Base-by-base conservation (phyloP, 30 jellyfish, hydroid and myxozoan genomes). In the Pelagia noctiluca region DNA sequence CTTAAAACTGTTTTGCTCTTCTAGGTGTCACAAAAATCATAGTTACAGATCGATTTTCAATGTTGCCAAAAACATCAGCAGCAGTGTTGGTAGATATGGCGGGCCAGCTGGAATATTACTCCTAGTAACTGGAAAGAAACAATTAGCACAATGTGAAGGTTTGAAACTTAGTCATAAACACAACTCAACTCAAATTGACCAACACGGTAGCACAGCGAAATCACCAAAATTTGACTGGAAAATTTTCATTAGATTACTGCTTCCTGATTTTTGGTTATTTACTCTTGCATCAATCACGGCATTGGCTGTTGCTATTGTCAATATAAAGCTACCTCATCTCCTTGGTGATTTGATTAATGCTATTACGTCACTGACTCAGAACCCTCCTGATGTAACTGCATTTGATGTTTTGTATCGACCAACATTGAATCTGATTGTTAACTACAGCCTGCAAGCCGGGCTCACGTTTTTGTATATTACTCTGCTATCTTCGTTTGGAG, bases 401-500 rank as follows among this genome's bases (percentile, higher is more conserved):
- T 76, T 88, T 63, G 84, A 64, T 50, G 91, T 70, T 23, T 77
- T 94, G 49, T 88, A 88, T 65, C 71, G 37, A 3, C 99, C 99
- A n/a, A 83, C 97, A 11, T 37, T 89, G 26, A 78, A 73, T 32
- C 68, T 94, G 61, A 78, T 94, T 7, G 0, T 82, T 18, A 88
- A 88, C 71, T 94, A 85, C 63, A 69, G 89, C 25, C 42, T 84
- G 85, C 99, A 94, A 65, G 83, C 99, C 22, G 80, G 91, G 12
- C 49, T 94, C 29, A 94, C 99, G 8, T 46, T 87, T 50, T 50
- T 85, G 3, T 94, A 94, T 66, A 87, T 94, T 28, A 80, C 99
- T 16, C 42, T 84, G 47, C 75, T 94, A 85, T 94, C 99, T 1
- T 87, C 97, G 30, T 94, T 94, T 75, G 99, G 99, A 29, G 99